Base-by-base conservation (phyloP, 2,113 vertebrate genomes). In the Ciconia boyciana region DNA sequence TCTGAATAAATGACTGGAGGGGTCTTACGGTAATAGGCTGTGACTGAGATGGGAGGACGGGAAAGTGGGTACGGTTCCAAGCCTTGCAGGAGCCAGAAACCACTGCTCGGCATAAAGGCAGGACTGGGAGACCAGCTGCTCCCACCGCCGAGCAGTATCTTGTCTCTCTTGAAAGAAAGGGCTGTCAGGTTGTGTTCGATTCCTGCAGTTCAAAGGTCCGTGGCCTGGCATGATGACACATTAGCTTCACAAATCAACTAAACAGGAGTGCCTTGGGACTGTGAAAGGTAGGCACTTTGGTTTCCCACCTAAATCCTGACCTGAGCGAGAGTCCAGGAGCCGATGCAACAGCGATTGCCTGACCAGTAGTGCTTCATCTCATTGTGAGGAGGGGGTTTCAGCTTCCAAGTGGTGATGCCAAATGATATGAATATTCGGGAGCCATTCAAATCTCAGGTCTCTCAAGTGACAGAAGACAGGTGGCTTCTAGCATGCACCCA, bases 271-370 rank as follows among this genome's bases (percentile, higher is more conserved):
- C 61, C 32, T 29, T 71, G 75, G 68, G 41, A n/a, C 18, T 72
- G 16, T 58, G 62, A 83, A 54, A 48, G 22, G 41, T 13, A 36
- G 64, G 43, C 57, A n/a, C 55, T 71, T 82, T 5, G 10, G 11
- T 52, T 85, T 93, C 62, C 48, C 32, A 18, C 29, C 44, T 43
- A 15, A 87, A 82, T 55, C 52, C 57, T 60, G 43, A 44, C 43
- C 58, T 43, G 9, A 76, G 12, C 1, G 0, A 10, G 34, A 57
- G 36, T 65, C 29, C 66, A 65, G 52, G 25, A 76, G 69, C 34
- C 0, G 3, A 39, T 44, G n/a, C 1, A 2, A 28, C 14, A 15
- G 39, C 1, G 2, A 24, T 10, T 92, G 39, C 51, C 61, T 70
- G 51, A n/a, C 52, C 16, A 71, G 31, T 20, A 29, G 16, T 49